Evolutionary conservation across 2,797 vertebrate genomes (phyloP).

Genomic region (Brachyalestes nurse): DNA sequence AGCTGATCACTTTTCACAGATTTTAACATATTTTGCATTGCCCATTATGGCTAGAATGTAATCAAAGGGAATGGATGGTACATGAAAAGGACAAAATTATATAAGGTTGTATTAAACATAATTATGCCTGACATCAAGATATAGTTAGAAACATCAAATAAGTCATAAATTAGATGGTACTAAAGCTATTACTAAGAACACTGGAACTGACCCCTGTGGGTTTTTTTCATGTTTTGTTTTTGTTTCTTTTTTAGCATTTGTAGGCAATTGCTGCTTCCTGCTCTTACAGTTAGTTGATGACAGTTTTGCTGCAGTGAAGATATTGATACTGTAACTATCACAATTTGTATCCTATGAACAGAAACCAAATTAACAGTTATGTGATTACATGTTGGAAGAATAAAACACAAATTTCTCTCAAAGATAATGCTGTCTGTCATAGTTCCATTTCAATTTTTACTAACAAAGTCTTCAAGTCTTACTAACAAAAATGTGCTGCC

Average conservation of each 20-base stretch:
- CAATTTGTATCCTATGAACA: conserved; percentile 72
- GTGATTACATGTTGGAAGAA: conserved; percentile 75
- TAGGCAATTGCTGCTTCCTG: conserved; percentile 12
- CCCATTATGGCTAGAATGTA: not conserved
- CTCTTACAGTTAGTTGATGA: conserved; percentile 15
- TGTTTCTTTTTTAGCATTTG: conserved; percentile 14
- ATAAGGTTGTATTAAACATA: not conserved
- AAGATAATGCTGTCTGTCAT: not conserved
- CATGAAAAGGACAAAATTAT: not conserved
- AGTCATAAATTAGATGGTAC: conserved; percentile 16
- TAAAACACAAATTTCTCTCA: conserved; percentile 69
- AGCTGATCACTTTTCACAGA: not conserved
- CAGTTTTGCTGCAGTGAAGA: conserved; percentile 64
- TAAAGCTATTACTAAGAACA: conserved; percentile 5
- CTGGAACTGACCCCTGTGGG: not conserved
- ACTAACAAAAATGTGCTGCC: not conserved
- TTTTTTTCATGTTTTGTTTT: conserved; percentile 4
- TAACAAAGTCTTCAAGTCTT: too few species aligned
- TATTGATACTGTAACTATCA: conserved; percentile 67
- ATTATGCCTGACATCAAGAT: not conserved
- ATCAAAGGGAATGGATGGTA: not conserved
- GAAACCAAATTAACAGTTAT: conserved; percentile 61
- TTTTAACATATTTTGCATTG: not conserved
- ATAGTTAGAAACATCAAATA: not conserved
- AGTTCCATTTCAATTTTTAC: not conserved